Evolutionary conservation across 2,797 vertebrate genomes (phyloP), one percentile per base, ranked within the genome.

Genomic region (Acanthurus lineatus): DNA sequence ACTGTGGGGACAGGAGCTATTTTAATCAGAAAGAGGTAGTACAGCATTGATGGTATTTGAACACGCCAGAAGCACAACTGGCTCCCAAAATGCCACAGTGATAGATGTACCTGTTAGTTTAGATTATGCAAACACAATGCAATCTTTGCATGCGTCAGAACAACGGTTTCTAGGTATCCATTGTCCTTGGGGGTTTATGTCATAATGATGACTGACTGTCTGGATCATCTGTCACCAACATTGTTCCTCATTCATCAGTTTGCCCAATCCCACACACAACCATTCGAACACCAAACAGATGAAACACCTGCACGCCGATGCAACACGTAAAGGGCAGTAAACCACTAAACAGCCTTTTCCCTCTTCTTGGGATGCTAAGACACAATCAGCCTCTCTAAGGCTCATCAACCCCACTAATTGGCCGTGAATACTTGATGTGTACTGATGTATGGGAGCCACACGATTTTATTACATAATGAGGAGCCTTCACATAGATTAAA

Each of bases 391-490:
- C 90, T 81, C 81, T 87, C 60, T 79, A 89, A 90, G 92, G 83
- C 90, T 93, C 93, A 92, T 94, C 92, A 93, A 83, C 85, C 83
- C 52, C 78, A 58, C 85, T 91, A 93, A 94, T 93, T 90, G 83
- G 59, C 89, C 86, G 72, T 83, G 84, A 79, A 75, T 66, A 82
- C 74, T 79, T 69, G 48, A 86, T 79, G 74, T 71, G 74, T 56
- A 86, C 83, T 88, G 85, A 90, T 89, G 84, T 88, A 87, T 86
- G 84, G 76, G 76, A 72, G 74, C 69, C 73, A 69, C 72, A 59
- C 15, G 3, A 68, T 53, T 76, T 88, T 76, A 69, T 87, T 75
- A 77, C 63, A 76, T 85, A 86, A 89, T 82, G 71, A 79, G 69
- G 71, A 85, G 65, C 65, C 19, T 75, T 82, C 67, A 67, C 69